A percentile compares a stretch with the other conserved stretches of the same genome.
Conservation (phyloP, 2,113 vertebrate genomes). For the Nicator chloris region DNA sequence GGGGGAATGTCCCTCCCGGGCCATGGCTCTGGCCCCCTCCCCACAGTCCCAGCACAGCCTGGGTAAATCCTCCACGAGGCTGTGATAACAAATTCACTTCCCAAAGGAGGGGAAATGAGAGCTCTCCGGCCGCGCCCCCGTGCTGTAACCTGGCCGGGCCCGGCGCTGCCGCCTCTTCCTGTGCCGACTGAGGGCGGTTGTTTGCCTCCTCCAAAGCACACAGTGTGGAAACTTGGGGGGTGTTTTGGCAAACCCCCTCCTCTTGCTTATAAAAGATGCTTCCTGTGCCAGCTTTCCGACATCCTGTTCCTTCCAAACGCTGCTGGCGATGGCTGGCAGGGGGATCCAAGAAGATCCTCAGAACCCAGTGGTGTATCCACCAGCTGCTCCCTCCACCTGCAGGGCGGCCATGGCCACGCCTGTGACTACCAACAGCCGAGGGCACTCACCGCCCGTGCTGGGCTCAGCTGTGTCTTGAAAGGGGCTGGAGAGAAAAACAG, state of each 20-base stretch:
- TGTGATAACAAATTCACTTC: fast-evolving
- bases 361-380: fast-evolving
- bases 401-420: background rate
- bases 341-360: background rate
- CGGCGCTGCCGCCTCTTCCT: background rate
- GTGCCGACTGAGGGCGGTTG: background rate
- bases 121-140: fast-evolving
- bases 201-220: background rate
- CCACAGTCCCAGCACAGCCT: background rate
- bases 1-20: fast-evolving
- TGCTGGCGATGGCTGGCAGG: background rate
- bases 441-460: background rate
- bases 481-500: background rate
- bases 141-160: background rate
- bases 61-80: background rate
- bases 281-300: background rate
- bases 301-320: background rate
- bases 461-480: background rate
- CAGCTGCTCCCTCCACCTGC: background rate
- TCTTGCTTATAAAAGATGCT: background rate
- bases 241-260: background rate
- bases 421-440: fast-evolving
- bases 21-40: background rate
- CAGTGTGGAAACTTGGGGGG: background rate
- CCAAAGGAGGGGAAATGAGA: background rate